Evolutionary conservation across 2,888 invertebrate genomes (phyloP).

Genomic region (Trachelus troglodyta): DNA sequence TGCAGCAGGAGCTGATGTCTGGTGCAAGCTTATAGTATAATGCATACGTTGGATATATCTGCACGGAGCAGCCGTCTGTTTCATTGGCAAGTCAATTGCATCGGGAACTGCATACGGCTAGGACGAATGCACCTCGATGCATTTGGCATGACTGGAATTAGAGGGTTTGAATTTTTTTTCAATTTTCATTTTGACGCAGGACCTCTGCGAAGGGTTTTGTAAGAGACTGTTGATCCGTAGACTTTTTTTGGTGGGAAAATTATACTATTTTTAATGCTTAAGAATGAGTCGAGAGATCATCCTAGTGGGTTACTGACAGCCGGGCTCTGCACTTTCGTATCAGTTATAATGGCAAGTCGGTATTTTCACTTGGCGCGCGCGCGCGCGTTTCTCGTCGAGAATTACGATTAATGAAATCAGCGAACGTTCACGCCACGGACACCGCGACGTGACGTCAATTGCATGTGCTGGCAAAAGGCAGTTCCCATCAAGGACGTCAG

Average conservation of each 20-base stretch:
- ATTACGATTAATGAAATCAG: conserved; percentile 45
- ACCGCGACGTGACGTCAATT: conserved; percentile 43
- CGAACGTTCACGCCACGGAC: conserved; percentile 26
- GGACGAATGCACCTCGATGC: background rate
- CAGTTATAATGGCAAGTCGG: conserved; percentile 9
- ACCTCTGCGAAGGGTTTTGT: background rate
- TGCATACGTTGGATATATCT: background rate
- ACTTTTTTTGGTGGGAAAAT: background rate
- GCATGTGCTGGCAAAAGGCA: conserved; percentile 38
- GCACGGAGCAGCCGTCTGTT: background rate
- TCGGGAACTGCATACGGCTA: background rate
- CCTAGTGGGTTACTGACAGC: background rate
- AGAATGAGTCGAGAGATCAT: too few species aligned
- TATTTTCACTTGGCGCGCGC: conserved; percentile 31
- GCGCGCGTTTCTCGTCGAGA: conserved; percentile 24
- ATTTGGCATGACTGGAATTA: background rate
- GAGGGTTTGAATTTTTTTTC: background rate
- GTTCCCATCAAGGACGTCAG: conserved; percentile 41
- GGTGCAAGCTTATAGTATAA: background rate
- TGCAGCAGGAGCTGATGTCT: background rate
- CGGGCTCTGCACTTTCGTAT: background rate
- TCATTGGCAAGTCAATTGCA: background rate
- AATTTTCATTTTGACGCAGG: background rate
- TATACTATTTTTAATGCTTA: background rate
- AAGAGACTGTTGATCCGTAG: background rate